Conservation (phyloP, 2,888 invertebrate genomes). For the Pyrgus malvae region DNA sequence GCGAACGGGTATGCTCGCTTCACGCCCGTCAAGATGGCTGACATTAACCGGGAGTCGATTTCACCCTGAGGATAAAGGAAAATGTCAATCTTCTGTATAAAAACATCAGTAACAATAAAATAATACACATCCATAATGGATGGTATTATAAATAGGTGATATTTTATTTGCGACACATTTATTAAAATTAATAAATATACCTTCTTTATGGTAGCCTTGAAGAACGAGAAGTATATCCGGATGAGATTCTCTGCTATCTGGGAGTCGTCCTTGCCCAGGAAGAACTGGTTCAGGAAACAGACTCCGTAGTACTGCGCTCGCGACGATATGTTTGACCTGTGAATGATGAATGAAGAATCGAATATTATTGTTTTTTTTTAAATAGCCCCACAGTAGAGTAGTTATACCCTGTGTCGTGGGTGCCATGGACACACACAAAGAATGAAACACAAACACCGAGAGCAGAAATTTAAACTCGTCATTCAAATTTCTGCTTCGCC, state of each 20-base stretch:
- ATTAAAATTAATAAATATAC: constrained; percentile 49
- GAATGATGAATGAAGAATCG: not conserved
- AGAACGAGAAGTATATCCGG: constrained; percentile 96
- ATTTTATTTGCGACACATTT: too few relatives aligned
- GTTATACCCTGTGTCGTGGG: too few relatives aligned
- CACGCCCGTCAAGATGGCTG: constrained; percentile 89
- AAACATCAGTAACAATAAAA: too few relatives aligned
- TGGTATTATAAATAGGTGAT: too few relatives aligned
- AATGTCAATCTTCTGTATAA: too few relatives aligned
- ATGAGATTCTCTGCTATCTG: constrained; percentile 92
- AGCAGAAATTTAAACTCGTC: too few relatives aligned
- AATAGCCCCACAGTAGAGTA: too few relatives aligned
- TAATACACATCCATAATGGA: too few relatives aligned
- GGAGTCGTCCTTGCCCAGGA: constrained; percentile 86
- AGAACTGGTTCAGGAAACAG: constrained; percentile 94
- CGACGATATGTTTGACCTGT: constrained; percentile 89
- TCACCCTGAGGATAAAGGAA: constrained; percentile 80
- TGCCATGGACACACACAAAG: too few relatives aligned
- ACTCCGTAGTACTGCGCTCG: constrained; percentile 96
- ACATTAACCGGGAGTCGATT: constrained; percentile 89
- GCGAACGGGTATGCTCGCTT: constrained; percentile 93
- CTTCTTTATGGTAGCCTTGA: constrained; percentile 94
- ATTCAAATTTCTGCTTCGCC: too few relatives aligned
- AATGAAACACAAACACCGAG: too few relatives aligned
- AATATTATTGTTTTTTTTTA: too few relatives aligned